phyloP scores from a whole-genome alignment of 2,113 vertebrate species.

The Sakesphorus luctuosus region DNA sequence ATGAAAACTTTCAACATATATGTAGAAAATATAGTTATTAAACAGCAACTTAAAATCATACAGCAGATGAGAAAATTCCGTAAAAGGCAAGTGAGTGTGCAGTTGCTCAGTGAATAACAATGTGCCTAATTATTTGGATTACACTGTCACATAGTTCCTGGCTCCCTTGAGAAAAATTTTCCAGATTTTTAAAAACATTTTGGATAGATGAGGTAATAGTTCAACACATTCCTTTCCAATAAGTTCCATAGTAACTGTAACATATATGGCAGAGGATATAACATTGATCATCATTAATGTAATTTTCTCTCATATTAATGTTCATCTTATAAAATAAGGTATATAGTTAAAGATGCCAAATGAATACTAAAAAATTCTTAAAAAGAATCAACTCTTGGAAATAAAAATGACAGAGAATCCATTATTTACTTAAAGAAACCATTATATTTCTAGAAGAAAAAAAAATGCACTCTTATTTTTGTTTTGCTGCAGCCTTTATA shows the following conservation, averaged over 20 bases:
- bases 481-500: neutral
- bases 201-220: slow-evolving; percentile 74
- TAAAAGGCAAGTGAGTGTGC: slow-evolving; percentile 66
- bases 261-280: neutral
- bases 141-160: slow-evolving; percentile 59
- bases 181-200: slow-evolving; percentile 77
- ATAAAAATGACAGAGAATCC: neutral
- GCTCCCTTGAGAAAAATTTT: slow-evolving; percentile 71
- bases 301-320: neutral
- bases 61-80: slow-evolving; percentile 42
- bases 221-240: slow-evolving; percentile 61
- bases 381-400: neutral
- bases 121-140: slow-evolving; percentile 74
- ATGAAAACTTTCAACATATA: neutral
- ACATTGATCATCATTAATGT: neutral
- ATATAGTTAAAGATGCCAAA: neutral
- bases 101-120: slow-evolving; percentile 45
- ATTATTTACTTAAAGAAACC: neutral
- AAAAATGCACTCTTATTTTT: neutral
- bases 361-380: neutral
- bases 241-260: slow-evolving; percentile 20
- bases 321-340: neutral
- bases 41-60: slow-evolving; percentile 1
- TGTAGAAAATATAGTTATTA: neutral
- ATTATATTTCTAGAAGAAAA: neutral